Base-by-base conservation (phyloP, 2,113 vertebrate genomes). In the Hippocampus abdominalis region DNA sequence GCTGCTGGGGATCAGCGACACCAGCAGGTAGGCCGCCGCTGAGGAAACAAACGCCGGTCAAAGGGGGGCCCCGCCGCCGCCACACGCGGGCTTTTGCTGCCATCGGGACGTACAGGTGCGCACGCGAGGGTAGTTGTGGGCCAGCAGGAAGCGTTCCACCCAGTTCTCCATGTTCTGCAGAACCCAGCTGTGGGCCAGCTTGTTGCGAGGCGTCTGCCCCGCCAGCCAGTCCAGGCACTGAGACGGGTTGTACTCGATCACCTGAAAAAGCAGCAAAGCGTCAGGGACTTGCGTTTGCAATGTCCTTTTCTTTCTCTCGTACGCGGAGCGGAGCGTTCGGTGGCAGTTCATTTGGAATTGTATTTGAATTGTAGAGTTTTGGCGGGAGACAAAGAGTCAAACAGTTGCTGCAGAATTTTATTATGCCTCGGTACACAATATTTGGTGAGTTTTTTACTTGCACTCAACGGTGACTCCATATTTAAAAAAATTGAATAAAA, bases 121-220 rank as follows among this genome's bases (percentile, higher is more conserved):
- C 86, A 99, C 97, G 89, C 97, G 92, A 57, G 97, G 97, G 78
- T 99, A 99, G 91, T 98, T 99, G 91, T 99, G 97, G 4, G 97
- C 97, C 90, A 99, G 89, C 76, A 98, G 94, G 89, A 99, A 99
- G 23, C 97, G 93, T 56, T 99, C 97, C 25, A 99, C 97, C 97
- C 97, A 99, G 91, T 96, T 98, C 76, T 99, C 97, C 97, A 99
- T 98, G 90, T 99, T 99, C 90, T 99, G 97, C 80, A 99, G 92
- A 25, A 99, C 97, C 97, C 97, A 99, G 89, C 96, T 99, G 91
- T 99, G 97, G 62, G 97, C 97, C 44, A 99, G 91, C 66, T 99
- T 99, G 89, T 98, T 99, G 69, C 97, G 92, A 51, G 97, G 97
- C 0, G 97, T 99, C 85, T 99, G 97, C 8, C 98, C 96, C 11